Evolutionary conservation across 1,140 invertebrate species (phyloP), one percentile per base, ranked within the genome.

Genomic region (Caenorhabditis inopinata): DNA sequence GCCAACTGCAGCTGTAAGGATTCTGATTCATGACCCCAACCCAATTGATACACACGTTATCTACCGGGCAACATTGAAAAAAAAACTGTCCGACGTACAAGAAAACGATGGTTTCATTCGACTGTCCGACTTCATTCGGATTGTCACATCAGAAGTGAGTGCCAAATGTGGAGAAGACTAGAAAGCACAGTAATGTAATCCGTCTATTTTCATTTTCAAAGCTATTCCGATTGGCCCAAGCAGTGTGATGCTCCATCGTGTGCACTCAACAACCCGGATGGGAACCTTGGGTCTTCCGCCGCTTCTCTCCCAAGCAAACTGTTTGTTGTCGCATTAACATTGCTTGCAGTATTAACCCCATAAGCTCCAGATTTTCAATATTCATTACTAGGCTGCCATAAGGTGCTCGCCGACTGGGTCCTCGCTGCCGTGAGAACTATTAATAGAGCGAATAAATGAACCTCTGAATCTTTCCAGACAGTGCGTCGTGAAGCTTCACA

Each of bases 41-140:
- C 81, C 81, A 32, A 62, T 83, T 23, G 83, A 83, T 47, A 77
- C 74, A 14, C 83, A 83, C 48, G 82, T 83, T 21, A 83, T 83
- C 58, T 83, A 83, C 76, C 73, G 76, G 73, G 82, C 82, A 45
- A 46, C 68, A 48, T 48, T 58, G 1, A 74, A 53, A 16, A 74
- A 74, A 18, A 75, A 83, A 74, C 48, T 83, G 7, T 23, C 42
- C 32, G 49, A 46, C 21, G 21, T 49, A 29, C 58, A 74, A 12
- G 82, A 83, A 53, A 48, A 35, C 18, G 76, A 83, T 46, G 76
- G 80, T 27, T 83, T 74, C 32, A 48, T 82, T 25, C 81, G 42
- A 18, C 32, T 82, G 58, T 38, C 58, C 0, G 58, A 68, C 27
- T 68, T 68, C 32, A 42, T 68, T 16, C 32, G 58, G 11, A 68